Base-by-base conservation (phyloP, 2,113 vertebrate species). In the Cyanistes caeruleus region DNA sequence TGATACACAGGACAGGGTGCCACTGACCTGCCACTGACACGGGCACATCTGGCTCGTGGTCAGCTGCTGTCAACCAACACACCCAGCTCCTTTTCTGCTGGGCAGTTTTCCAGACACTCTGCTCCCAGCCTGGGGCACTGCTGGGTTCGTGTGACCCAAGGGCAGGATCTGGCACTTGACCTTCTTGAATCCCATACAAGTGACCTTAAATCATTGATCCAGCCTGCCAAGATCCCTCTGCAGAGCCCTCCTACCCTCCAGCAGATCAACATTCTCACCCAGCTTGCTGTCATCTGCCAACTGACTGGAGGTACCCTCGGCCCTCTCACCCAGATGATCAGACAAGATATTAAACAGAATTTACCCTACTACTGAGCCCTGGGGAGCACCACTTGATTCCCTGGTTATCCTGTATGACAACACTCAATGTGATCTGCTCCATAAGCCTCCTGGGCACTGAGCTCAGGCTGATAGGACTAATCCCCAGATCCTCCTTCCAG, bases 151-250 rank as follows among this genome's bases (percentile, higher is more conserved):
- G 59, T 37, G 33, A 52, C 27, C 37, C 44, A 52, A 51, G 13
- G 23, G 18, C 24, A 62, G n/a, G n/a, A 48, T 15, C 10, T 13
- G 15, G 13, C 11, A 44, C 33, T 52, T 30, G 11, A 8, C 10
- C 9, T 52, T 39, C 33, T 52, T 52, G 5, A 59, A 59, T 33
- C 7, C 49, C 52, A 17, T 4, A 67, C 19, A 39, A 21, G 1
- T 67, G 52, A 28, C 33, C 22, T n/a, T 20, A 37, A 15, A 20
- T 64, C 12, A 37, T 39, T 0, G 0, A 46, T 39, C 19, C 33
- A 67, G 22, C 13, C 37, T n/a, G 7, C 15, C 33, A 49, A 44
- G 30, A 25, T 21, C 19, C 37, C 44, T 14, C 15, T 52, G 33
- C 19, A 67, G 44, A 46, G 13, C 28, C 46, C 52, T 67, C 28